Conservation (phyloP, 2,797 vertebrate species). For the Anguilla marmorata region DNA sequence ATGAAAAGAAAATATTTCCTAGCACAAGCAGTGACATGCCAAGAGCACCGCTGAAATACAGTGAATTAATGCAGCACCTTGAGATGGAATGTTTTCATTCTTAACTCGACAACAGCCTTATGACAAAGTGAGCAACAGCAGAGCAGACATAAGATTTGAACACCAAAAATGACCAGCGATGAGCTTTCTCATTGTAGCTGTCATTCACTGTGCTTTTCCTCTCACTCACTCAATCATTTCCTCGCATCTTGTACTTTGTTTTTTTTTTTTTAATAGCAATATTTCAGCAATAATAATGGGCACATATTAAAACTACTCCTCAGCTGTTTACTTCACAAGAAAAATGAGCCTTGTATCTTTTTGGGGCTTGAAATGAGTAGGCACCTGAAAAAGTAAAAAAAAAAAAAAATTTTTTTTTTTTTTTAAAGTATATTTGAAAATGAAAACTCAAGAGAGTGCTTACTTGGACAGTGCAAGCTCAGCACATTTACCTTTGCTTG, state of each 20-base stretch:
- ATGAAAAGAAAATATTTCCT: neutral
- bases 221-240: neutral
- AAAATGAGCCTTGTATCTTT: neutral
- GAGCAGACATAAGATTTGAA: neutral
- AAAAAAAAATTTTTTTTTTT: neutral
- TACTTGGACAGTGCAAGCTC: neutral
- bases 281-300: neutral
- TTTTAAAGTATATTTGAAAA: neutral
- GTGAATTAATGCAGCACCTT: neutral
- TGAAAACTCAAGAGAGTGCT: neutral
- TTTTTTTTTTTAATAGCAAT: neutral
- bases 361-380: neutral
- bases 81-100: neutral
- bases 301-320: neutral
- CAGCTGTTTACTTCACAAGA: neutral
- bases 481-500: neutral
- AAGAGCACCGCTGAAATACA: neutral
- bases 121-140: neutral
- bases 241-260: neutral
- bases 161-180: neutral
- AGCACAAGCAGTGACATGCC: neutral
- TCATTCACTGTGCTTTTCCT: neutral
- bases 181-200: neutral
- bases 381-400: neutral
- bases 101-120: neutral